Conservation (phyloP, 2,888 invertebrate species). For the Tryphoninae sp. region DNA sequence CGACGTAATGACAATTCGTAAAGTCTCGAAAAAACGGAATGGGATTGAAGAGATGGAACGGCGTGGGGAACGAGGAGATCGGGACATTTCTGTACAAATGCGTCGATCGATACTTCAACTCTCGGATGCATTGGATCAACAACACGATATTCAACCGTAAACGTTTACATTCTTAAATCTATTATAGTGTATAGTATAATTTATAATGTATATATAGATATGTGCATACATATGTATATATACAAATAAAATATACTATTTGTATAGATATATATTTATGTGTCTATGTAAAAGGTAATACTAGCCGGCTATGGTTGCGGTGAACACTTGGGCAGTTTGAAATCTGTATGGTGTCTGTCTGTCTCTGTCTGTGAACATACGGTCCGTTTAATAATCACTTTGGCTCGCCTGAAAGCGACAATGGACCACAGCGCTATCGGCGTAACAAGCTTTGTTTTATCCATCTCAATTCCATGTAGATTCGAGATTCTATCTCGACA, state of each 20-base stretch:
- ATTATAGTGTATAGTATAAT: conserved; percentile 43
- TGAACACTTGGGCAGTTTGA: conserved; percentile 80
- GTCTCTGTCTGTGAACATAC: conserved; percentile 27
- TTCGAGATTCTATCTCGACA: not conserved
- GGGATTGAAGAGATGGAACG: not conserved
- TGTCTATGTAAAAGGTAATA: conserved; percentile 74
- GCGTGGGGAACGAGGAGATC: not conserved
- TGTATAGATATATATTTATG: conserved; percentile 55
- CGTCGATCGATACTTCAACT: conserved; percentile 32
- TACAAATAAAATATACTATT: conserved; percentile 4
- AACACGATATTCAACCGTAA: conserved; percentile 55
- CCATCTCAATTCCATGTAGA: conserved; percentile 4
- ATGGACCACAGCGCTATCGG: not conserved
- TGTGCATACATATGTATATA: conserved; percentile 17
- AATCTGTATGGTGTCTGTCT: conserved; percentile 67
- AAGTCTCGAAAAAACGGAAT: conserved; percentile 9
- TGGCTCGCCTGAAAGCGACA: not conserved
- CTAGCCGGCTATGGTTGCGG: conserved; percentile 73
- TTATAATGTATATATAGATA: conserved; percentile 44
- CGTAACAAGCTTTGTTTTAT: not conserved
- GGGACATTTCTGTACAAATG: conserved; percentile 45
- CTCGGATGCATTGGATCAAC: conserved; percentile 52
- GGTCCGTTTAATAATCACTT: not conserved
- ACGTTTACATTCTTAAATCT: conserved; percentile 53
- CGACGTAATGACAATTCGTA: conserved; percentile 18